Percentiles rank a stretch among this genome's conserved stretches.
Evolutionary conservation across 1,140 invertebrate genomes (phyloP).

Genomic region (Cydia strobilella): DNA sequence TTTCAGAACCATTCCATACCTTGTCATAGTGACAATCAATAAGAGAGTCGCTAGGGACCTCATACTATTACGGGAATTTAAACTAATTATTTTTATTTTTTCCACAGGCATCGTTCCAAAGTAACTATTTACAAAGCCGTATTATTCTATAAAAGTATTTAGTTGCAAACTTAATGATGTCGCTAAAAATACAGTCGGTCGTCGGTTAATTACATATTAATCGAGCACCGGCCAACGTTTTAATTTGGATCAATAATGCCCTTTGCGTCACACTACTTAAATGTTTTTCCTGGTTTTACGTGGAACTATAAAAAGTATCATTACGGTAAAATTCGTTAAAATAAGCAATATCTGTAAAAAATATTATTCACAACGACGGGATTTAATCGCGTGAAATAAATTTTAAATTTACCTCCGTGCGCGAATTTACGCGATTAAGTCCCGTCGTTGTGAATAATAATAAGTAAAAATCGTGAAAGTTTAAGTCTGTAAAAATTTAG

Average conservation of each 20-base stretch:
- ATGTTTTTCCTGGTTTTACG: background rate
- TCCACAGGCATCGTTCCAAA: background rate
- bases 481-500: no score
- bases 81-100: background rate
- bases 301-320: background rate
- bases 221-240: background rate
- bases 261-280: background rate
- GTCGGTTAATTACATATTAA: conserved; percentile 18
- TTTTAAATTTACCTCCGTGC: no score
- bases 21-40: no score
- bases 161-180: conserved; percentile 6
- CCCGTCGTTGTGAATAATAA: no score
- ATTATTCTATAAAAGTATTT: background rate
- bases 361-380: no score
- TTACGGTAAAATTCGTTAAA: no score
- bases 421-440: no score
- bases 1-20: no score
- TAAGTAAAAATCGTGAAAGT: no score
- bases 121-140: background rate
- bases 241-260: conserved; percentile 21
- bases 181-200: conserved; percentile 14
- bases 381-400: no score
- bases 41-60: no score
- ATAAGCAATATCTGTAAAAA: no score
- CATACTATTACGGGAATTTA: background rate